Evolutionary conservation across 2,113 vertebrate species (phyloP).

Genomic region (Sterrhoptilus dennistouni): DNA sequence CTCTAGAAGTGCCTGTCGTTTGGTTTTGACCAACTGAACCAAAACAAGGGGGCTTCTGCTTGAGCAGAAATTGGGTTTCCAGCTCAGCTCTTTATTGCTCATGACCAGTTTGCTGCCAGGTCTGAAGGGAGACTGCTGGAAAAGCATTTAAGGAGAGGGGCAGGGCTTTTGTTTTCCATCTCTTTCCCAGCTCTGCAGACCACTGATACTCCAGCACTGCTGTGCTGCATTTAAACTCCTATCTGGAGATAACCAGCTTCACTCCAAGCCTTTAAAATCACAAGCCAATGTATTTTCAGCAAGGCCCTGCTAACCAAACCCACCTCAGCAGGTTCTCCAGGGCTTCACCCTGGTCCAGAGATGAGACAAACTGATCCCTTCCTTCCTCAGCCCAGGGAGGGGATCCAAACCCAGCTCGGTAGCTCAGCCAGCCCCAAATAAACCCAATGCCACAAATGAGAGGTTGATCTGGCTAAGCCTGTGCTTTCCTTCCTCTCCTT

Average conservation of each 20-base stretch:
- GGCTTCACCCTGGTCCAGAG: background rate
- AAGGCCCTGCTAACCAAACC: background rate
- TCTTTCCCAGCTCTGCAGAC: background rate
- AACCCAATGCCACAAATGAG: accelerated
- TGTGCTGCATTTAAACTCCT: slow-evolving; percentile 7
- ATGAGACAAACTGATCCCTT: background rate
- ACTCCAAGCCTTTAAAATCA: background rate
- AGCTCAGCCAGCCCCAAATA: background rate
- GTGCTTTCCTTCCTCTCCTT: background rate
- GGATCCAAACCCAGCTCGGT: background rate
- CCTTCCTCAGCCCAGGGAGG: background rate
- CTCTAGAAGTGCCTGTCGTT: background rate
- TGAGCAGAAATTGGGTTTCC: slow-evolving; percentile 30
- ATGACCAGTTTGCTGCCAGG: background rate
- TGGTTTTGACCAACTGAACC: slow-evolving; percentile 12
- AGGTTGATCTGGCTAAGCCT: background rate
- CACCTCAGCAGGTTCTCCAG: background rate
- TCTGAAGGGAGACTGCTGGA: background rate
- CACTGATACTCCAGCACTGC: background rate
- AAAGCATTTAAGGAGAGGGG: background rate
- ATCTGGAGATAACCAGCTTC: slow-evolving; percentile 21
- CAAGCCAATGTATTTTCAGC: background rate
- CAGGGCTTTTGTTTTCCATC: background rate
- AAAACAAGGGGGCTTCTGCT: background rate
- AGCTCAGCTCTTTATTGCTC: slow-evolving; percentile 19